Conservation (phyloP, 2,113 vertebrate species). For the Actenoides lindsayi region DNA sequence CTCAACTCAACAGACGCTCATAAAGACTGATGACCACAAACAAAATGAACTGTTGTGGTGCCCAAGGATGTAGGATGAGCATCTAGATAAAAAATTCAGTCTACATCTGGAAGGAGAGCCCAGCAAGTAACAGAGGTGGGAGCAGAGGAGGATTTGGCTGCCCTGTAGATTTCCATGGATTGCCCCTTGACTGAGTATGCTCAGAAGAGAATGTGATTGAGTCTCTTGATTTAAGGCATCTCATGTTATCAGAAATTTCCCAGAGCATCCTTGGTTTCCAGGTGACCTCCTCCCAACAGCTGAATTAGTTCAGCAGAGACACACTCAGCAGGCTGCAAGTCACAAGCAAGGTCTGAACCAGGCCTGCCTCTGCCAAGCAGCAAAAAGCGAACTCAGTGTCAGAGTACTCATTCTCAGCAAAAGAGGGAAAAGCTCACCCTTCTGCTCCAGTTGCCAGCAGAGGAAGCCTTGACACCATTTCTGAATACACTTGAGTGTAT, state of each 20-base stretch:
- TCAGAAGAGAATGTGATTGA: not conserved
- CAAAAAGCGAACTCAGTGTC: not conserved
- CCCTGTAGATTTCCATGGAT: not conserved
- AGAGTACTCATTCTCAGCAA: not conserved
- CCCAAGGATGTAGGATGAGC: not conserved
- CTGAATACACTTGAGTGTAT: not conserved
- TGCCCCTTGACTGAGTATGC: not conserved
- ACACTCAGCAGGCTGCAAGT: not conserved
- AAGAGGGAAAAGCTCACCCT: not conserved
- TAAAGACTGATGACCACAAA: not conserved
- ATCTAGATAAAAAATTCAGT: not conserved
- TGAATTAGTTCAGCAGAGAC: not conserved
- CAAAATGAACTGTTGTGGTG: not conserved
- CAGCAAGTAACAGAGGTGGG: not conserved
- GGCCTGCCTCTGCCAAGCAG: not conserved
- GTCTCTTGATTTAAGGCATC: not conserved
- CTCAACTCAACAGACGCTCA: not conserved
- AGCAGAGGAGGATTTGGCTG: not conserved
- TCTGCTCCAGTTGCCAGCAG: not conserved
- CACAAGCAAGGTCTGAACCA: not conserved
- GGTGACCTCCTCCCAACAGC: not conserved
- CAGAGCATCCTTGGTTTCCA: not conserved
- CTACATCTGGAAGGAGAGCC: not conserved
- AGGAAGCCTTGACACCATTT: not conserved
- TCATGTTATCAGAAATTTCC: not conserved